These are phyloP conservation scores for Eupithecia subumbrata DNA, from an alignment of 2,888 invertebrate genomes.

Conservation along the genomic window DNA sequence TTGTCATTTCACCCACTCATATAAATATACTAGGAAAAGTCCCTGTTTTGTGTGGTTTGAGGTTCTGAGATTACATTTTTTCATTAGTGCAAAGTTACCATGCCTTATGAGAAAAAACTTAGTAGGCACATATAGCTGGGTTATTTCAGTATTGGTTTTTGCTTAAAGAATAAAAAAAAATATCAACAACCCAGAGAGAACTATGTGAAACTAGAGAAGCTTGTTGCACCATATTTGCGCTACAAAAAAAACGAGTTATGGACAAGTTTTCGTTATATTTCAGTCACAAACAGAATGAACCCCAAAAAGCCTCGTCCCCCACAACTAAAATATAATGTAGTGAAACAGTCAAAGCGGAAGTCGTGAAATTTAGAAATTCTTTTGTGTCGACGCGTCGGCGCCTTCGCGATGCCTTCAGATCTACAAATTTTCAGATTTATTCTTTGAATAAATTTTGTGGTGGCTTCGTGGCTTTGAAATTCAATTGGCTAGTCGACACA, in stretches of 20 bases:
- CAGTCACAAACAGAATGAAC: constrained; percentile 22
- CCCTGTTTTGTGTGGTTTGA: constrained; percentile 25
- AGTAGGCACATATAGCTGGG: neutral
- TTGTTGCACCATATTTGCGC: neutral
- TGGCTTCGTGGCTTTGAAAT: constrained; percentile 83
- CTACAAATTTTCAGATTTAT: constrained; percentile 84
- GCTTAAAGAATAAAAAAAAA: neutral
- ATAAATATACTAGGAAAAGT: constrained; percentile 57
- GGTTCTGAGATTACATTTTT: constrained; percentile 32
- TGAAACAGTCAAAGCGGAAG: constrained; percentile 79
- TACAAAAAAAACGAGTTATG: neutral
- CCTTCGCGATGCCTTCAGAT: constrained; percentile 81
- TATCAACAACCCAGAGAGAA: neutral
- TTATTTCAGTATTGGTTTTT: neutral
- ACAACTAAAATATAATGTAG: constrained; percentile 40
- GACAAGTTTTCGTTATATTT: constrained; percentile 26
- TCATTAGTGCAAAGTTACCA: constrained; percentile 25
- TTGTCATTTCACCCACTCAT: constrained; percentile 80
- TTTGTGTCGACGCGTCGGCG: constrained; percentile 81
- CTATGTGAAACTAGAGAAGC: neutral
- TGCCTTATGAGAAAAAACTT: neutral
- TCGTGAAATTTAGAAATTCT: constrained; percentile 84
- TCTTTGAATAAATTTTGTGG: constrained; percentile 84
- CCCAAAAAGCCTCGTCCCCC: constrained; percentile 24
- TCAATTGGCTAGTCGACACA: constrained; percentile 83